A percentile compares a stretch with the other conserved stretches of the same genome.
These are phyloP conservation scores for Labeo calbasu DNA, from an alignment of 2,797 vertebrate genomes.

Conservation along the genomic window DNA sequence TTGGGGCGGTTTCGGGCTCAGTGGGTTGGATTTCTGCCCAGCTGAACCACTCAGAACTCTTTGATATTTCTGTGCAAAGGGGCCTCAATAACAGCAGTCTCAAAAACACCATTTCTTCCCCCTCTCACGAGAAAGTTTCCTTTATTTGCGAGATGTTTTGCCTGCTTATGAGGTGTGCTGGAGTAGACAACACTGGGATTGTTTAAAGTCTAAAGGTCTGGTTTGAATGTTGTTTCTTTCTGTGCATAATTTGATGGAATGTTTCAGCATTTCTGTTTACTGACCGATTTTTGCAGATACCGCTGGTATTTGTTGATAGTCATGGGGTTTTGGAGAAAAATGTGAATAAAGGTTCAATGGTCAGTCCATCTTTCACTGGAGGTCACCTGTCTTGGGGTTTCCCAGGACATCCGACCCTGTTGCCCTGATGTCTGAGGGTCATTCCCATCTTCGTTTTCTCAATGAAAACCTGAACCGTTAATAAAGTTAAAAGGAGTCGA, in stretches of 20 bases:
- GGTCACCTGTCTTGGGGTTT: conserved; percentile 48
- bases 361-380: conserved; percentile 35
- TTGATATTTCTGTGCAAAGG: conserved; percentile 64
- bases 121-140: conserved; percentile 45
- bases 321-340: not conserved
- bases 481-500: conserved; percentile 15
- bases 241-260: conserved; percentile 8
- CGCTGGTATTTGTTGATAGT: conserved; percentile 1
- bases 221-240: conserved; percentile 9
- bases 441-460: conserved; percentile 29
- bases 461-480: conserved; percentile 16
- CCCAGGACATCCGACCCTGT: conserved; percentile 36
- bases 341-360: conserved; percentile 7
- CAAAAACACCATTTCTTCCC: conserved; percentile 35
- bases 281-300: conserved; percentile 1
- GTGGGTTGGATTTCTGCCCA: conserved; percentile 63
- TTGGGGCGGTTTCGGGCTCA: conserved; percentile 52
- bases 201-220: conserved; percentile 27
- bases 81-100: conserved; percentile 55
- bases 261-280: conserved; percentile 18
- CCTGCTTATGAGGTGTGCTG: conserved; percentile 6
- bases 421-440: conserved; percentile 43
- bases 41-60: conserved; percentile 63
- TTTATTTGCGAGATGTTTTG: conserved; percentile 40
- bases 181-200: conserved; percentile 29